phyloP scores from a whole-genome alignment of 92 coral and sea anemone species.

The Nematostella vectensis region DNA sequence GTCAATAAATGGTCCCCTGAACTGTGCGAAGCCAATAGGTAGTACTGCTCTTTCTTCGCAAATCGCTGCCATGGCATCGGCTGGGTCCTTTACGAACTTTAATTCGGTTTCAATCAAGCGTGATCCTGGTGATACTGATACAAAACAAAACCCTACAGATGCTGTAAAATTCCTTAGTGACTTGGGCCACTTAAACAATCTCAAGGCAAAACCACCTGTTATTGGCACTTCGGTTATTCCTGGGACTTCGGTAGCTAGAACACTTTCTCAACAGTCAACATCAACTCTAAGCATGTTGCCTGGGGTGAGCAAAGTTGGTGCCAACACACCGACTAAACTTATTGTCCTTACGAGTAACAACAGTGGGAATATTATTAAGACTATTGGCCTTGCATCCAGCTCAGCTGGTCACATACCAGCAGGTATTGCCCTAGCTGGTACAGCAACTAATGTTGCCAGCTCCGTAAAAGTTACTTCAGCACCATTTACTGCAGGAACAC shows the following conservation, averaged over 20 bases:
- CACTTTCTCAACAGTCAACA: constrained; percentile 18
- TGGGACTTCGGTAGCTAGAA: constrained; percentile 36
- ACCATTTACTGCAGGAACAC: constrained; percentile 43
- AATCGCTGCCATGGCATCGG: constrained; percentile 41
- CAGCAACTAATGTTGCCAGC: constrained; percentile 27
- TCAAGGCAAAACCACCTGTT: constrained; percentile 58
- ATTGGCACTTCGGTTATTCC: constrained; percentile 27
- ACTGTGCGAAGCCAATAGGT: constrained; percentile 23
- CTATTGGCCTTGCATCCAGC: constrained; percentile 80
- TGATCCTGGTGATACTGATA: constrained; percentile 50
- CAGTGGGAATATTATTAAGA: constrained; percentile 86
- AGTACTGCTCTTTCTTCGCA: constrained; percentile 34
- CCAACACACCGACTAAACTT: constrained; percentile 79
- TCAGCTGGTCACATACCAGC: constrained; percentile 73
- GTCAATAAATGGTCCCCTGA: constrained; percentile 82
- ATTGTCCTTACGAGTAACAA: constrained; percentile 84
- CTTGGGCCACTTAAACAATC: constrained; percentile 69
- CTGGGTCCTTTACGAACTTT: constrained; percentile 39
- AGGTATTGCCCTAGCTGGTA: constrained; percentile 48
- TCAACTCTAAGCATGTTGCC: too few relatives aligned
- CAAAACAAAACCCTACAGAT: constrained; percentile 36
- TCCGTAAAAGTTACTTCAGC: constrained; percentile 40
- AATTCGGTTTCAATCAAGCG: constrained; percentile 60
- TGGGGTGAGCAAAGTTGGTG: constrained; percentile 38
- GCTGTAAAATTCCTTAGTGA: constrained; percentile 63